Base-by-base conservation (phyloP, 2,113 vertebrate species). In the Arvicanthis niloticus region DNA sequence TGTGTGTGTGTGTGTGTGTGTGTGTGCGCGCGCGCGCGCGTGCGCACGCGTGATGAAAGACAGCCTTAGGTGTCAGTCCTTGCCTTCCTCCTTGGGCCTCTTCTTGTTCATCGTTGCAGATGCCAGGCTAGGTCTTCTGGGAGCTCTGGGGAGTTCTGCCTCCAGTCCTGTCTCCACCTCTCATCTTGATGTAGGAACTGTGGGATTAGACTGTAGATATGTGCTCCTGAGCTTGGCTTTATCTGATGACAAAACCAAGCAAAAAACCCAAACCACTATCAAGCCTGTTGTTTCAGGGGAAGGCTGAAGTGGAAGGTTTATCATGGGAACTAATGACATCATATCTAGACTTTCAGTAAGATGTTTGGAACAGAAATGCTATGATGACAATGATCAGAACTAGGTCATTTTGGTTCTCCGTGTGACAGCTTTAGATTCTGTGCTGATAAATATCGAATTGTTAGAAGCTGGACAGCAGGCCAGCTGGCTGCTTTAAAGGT, bases 301-400 rank as follows among this genome's bases (percentile, higher is more conserved):
- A 60, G 67, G 53, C 9, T 81, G n/a, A 93, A 89, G 86, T 67
- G 31, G 65, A 96, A 42, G 3, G 85, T 65, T 97, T 94, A 40
- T 70, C 51, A 24, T 37, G 60, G 82, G 13, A 65, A 45, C 82
- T 6, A 40, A 91, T 91, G 60, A 17, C 7, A 56, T 12, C 42
- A 42, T 96, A 40, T 40, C 93, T 82, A 82, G n/a, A 24, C 68
- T 68, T 92, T 97, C n/a, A n/a, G 48, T 58, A 53, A 95, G 86
- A 89, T 86, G 68, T 92, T 88, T 62, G 53, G 24, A 90, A 67
- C 13, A 4, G 88, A 60, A 45, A 65, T 53, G 65, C 89, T 31
- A 84, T 68, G 73, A 92, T 34, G 10, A 7, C n/a, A 3, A 7
- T 45, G 58, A 87, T 93, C 68, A 94, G 93, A 97, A 92, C 85